phyloP scores from a whole-genome alignment of 2,888 invertebrate genomes.

The Orgyia antiqua region DNA sequence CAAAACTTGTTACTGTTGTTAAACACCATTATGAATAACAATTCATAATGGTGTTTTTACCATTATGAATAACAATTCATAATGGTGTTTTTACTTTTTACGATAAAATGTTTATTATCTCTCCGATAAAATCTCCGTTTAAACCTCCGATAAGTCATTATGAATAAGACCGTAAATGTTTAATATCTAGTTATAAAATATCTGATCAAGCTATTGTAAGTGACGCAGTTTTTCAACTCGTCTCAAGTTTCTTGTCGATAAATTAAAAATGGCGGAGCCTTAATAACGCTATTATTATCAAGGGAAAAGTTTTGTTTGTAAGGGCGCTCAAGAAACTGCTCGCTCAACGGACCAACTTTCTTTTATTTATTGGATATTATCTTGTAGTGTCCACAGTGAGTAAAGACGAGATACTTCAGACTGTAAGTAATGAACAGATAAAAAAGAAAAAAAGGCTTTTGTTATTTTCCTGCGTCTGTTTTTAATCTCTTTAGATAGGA shows the following conservation, averaged over 20 bases:
- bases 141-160: no score
- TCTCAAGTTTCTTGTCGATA: conserved; percentile 11
- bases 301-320: conserved; percentile 12
- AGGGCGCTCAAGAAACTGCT: conserved; percentile 6
- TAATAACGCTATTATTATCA: conserved; percentile 12
- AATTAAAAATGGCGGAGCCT: conserved; percentile 10
- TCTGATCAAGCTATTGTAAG: conserved; percentile 7
- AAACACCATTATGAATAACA: no score
- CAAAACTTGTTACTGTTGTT: no score
- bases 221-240: conserved; percentile 1
- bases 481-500: no score
- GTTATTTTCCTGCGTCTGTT: no score
- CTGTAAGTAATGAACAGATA: neutral
- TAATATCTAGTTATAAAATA: conserved; percentile 1
- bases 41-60: no score
- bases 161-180: no score
- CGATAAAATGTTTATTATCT: no score
- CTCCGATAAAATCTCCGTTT: no score
- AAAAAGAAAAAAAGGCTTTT: neutral
- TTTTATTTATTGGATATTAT: conserved; percentile 9
- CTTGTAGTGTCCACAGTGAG: conserved; percentile 1
- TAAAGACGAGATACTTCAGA: conserved; percentile 2
- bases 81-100: no score
- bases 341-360: conserved; percentile 3
- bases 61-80: no score